phyloP scores from a whole-genome alignment of 2,113 vertebrate species.

The Heterotis niloticus region DNA sequence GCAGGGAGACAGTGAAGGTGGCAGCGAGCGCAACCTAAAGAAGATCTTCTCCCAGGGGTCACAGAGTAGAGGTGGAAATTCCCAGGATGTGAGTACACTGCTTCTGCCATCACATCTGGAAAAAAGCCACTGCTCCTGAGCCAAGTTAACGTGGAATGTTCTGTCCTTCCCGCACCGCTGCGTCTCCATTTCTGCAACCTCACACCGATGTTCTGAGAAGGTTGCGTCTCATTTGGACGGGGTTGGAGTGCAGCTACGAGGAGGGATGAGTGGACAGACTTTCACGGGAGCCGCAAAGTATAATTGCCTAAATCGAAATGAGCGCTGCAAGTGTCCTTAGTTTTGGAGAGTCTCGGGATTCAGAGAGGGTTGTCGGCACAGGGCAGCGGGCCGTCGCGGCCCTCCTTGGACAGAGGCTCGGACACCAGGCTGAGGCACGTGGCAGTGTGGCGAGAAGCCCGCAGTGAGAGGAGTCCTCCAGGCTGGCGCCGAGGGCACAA shows the following conservation, averaged over 20 bases:
- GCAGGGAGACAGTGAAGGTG: too few relatives aligned
- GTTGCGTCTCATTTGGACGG: neutral
- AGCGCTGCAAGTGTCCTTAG: too few relatives aligned
- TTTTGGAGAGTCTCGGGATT: neutral
- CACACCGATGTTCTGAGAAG: conserved; percentile 17
- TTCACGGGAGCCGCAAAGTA: neutral
- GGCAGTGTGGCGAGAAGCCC: conserved; percentile 20
- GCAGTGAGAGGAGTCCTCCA: conserved; percentile 29
- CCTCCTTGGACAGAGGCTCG: conserved; percentile 31
- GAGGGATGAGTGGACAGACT: neutral
- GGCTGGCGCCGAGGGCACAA: conserved; percentile 48
- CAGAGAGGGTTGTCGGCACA: conserved; percentile 19
- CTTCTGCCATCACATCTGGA: neutral
- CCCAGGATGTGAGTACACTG: neutral
- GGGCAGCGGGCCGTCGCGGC: neutral
- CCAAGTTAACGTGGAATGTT: neutral
- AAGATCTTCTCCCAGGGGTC: neutral
- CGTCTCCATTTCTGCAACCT: conserved; percentile 30
- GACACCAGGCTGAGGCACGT: conserved; percentile 36
- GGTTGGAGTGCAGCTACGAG: neutral
- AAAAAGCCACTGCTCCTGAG: neutral
- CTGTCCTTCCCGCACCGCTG: neutral
- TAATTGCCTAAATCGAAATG: neutral
- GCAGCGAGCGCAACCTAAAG: neutral
- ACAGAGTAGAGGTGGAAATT: neutral